Evolutionary conservation across 2,113 vertebrate species (phyloP).

Genomic region (Hyperopisus bebe): DNA sequence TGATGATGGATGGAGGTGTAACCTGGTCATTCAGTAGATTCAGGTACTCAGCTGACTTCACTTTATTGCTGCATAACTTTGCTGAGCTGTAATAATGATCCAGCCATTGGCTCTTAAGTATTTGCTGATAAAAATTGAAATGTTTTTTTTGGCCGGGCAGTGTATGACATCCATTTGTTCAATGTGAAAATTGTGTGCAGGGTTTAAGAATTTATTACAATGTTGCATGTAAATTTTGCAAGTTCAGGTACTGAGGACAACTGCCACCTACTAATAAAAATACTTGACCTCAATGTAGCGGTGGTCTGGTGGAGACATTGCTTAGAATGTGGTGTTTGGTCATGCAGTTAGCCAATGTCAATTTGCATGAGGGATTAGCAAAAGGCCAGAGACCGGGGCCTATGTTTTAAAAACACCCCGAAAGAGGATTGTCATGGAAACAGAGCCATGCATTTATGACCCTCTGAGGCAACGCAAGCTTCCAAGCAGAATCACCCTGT

Average conservation of each 20-base stretch:
- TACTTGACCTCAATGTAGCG: neutral
- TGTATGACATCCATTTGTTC: neutral
- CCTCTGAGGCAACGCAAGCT: neutral
- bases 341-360: neutral
- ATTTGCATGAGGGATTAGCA: neutral
- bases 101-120: too few species aligned
- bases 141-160: neutral
- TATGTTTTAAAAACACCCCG: neutral
- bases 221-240: neutral
- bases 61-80: too few species aligned
- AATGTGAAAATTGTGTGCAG: neutral
- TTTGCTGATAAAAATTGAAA: too few species aligned
- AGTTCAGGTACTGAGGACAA: neutral
- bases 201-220: neutral
- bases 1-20: too few species aligned
- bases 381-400: neutral
- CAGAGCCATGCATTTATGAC: neutral
- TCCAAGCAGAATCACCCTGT: neutral
- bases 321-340: neutral
- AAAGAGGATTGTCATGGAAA: neutral
- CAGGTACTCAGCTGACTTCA: too few species aligned
- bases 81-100: too few species aligned
- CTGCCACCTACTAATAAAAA: neutral
- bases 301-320: neutral
- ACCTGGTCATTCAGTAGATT: too few species aligned